A percentile compares a stretch with the other conserved stretches of the same genome.
Conservation (phyloP, 1,140 invertebrate species). For the Bicyclus anynana region DNA sequence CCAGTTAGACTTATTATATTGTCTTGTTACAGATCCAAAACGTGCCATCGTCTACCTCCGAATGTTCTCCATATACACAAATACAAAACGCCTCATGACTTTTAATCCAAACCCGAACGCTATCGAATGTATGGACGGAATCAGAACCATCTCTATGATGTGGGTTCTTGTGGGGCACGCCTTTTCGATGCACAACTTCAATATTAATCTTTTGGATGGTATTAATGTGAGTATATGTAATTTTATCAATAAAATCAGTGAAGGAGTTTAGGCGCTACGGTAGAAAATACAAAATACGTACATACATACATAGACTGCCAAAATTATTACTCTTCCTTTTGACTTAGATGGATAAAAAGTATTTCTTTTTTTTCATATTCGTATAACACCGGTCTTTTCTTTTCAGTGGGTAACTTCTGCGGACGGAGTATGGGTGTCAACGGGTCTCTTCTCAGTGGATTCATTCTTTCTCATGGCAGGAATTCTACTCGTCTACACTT, state of each 20-base stretch:
- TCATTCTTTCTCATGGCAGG: conserved; percentile 80
- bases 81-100: conserved; percentile 42
- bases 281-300: too few species aligned
- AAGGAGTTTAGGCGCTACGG: too few species aligned
- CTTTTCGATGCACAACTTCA: conserved; percentile 33
- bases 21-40: conserved; percentile 28
- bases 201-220: conserved; percentile 8
- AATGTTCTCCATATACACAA: conserved; percentile 56
- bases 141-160: conserved; percentile 80
- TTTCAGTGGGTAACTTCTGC: conserved; percentile 47
- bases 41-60: conserved; percentile 16
- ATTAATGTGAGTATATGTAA: background rate
- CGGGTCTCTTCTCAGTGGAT: conserved; percentile 74
- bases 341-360: too few species aligned
- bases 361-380: too few species aligned
- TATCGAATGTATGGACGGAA: conserved; percentile 75
- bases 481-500: conserved; percentile 76
- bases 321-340: too few species aligned
- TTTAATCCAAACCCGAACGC: conserved; percentile 31
- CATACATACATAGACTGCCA: too few species aligned
- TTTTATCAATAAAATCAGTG: too few species aligned
- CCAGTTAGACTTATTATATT: background rate
- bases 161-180: conserved; percentile 84
- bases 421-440: conserved; percentile 42
- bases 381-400: too few species aligned